Conservation (phyloP, 2,888 invertebrate species). For the Habroteleia sp. region DNA sequence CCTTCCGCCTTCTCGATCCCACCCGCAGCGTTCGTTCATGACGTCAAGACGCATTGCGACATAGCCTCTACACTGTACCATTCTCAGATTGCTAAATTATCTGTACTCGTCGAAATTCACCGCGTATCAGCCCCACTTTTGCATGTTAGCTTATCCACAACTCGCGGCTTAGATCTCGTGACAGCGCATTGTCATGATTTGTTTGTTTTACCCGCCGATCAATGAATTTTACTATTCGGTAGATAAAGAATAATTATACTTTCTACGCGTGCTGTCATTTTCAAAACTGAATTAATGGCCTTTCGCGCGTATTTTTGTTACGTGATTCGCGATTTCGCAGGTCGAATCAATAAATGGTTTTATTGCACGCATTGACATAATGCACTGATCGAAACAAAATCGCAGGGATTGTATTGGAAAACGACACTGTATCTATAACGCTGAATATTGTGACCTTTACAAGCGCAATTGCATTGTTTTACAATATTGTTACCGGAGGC, state of each 20-base stretch:
- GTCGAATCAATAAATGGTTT: constrained; percentile 43
- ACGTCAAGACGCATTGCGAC: constrained; percentile 80
- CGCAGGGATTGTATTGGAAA: too few relatives aligned
- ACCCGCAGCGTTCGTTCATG: constrained; percentile 75
- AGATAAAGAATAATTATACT: constrained; percentile 21
- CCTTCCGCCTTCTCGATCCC: constrained; percentile 69
- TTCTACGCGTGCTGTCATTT: neutral
- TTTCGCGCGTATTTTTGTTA: constrained; percentile 1
- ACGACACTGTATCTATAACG: too few relatives aligned
- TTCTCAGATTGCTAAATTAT: constrained; percentile 62
- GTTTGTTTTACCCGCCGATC: constrained; percentile 36
- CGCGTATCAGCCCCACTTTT: neutral
- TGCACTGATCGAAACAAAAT: too few relatives aligned
- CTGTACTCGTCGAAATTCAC: constrained; percentile 25
- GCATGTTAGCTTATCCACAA: constrained; percentile 17
- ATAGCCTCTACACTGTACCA: constrained; percentile 69
- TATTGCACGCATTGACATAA: neutral
- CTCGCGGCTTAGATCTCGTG: neutral
- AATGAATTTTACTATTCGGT: constrained; percentile 16
- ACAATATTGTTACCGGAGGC: too few relatives aligned
- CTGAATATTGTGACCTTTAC: too few relatives aligned
- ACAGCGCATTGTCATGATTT: constrained; percentile 7
- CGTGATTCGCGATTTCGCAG: constrained; percentile 3
- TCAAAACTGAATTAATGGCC: constrained; percentile 25
- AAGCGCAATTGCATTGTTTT: too few relatives aligned